A percentile compares a stretch with the other conserved stretches of the same genome.
phyloP scores from a whole-genome alignment of 2,113 vertebrate genomes.

The Heptranchias perlo region DNA sequence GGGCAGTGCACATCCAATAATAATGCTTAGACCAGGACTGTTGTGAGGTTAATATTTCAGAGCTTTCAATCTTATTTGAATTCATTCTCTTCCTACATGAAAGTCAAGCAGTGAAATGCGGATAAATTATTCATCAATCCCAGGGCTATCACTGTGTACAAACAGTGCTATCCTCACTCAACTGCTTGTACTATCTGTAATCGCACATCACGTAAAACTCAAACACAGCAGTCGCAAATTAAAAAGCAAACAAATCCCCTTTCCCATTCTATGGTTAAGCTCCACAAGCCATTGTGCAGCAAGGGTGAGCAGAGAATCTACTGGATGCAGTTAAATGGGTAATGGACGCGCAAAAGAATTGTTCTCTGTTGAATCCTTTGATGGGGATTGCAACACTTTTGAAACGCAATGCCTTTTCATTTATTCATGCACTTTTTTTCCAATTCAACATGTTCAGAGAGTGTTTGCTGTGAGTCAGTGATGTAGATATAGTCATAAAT shows the following conservation, averaged over 20 bases:
- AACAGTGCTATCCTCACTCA: neutral
- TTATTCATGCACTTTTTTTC: neutral
- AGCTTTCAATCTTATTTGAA: constrained; percentile 25
- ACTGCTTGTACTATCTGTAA: neutral
- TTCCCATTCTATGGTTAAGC: neutral
- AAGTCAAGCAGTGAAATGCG: neutral
- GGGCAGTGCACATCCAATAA: too few species aligned
- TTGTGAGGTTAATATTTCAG: neutral
- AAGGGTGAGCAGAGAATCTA: neutral
- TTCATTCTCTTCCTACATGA: neutral
- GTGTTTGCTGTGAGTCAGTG: neutral
- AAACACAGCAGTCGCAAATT: constrained; percentile 13
- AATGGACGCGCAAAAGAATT: neutral
- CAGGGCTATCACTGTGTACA: neutral
- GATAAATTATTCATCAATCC: constrained; percentile 27
- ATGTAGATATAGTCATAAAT: neutral
- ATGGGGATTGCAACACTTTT: neutral
- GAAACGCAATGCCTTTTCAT: constrained; percentile 5
- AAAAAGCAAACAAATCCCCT: neutral
- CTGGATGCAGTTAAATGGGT: neutral
- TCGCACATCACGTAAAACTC: neutral
- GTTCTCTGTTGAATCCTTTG: neutral
- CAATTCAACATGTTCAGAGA: neutral
- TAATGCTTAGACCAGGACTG: neutral
- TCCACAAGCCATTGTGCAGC: neutral